Evolutionary conservation across 2,797 vertebrate genomes (phyloP).

Genomic region (Ciconia nigra): DNA sequence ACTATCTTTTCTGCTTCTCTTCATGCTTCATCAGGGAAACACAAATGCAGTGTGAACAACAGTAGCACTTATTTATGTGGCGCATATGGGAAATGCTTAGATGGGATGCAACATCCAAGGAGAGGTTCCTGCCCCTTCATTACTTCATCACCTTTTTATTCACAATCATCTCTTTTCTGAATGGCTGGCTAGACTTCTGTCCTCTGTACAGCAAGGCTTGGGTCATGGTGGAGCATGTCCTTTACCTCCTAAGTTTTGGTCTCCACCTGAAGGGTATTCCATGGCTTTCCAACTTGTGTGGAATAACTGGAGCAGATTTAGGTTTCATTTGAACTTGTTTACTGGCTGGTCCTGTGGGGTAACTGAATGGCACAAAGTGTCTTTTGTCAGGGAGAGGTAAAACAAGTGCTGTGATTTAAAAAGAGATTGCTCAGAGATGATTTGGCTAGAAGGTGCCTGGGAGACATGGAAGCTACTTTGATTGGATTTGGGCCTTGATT

Average conservation of each 20-base stretch:
- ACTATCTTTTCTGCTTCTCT: neutral
- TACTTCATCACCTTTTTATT: neutral
- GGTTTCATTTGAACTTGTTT: neutral
- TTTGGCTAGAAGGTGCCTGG: neutral
- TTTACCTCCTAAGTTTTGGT: neutral
- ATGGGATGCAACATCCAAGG: neutral
- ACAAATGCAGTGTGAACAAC: neutral
- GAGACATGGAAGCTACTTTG: neutral
- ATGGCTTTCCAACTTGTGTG: neutral
- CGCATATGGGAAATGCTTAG: neutral
- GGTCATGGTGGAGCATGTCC: neutral
- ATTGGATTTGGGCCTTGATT: neutral
- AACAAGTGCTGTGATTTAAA: neutral
- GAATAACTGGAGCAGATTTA: neutral
- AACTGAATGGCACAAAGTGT: neutral
- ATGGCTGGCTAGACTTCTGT: neutral
- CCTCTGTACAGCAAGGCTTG: neutral
- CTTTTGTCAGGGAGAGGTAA: neutral
- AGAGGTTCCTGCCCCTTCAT: neutral
- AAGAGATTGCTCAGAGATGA: neutral
- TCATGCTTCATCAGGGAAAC: neutral
- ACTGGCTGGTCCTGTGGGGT: neutral
- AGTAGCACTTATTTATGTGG: neutral
- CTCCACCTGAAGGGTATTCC: neutral
- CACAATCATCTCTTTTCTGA: neutral